Evolutionary conservation across 2,888 invertebrate species (phyloP).

Genomic region (Rutpela maculata): DNA sequence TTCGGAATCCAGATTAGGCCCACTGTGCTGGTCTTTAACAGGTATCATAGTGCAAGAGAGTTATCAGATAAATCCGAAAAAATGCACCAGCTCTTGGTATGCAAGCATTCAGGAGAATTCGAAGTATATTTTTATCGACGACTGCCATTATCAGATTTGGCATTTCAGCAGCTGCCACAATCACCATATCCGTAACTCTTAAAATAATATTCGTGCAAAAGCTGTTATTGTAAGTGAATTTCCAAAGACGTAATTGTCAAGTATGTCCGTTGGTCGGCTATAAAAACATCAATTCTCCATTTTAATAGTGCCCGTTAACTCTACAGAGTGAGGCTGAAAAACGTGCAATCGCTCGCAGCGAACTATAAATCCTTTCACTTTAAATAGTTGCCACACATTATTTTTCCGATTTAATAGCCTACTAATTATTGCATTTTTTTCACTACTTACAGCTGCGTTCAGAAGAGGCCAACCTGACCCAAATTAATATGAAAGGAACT

Average conservation of each 20-base stretch:
- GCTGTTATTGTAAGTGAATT: slow-evolving; percentile 36
- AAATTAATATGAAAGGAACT: slow-evolving; percentile 20
- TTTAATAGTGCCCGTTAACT: slow-evolving; percentile 40
- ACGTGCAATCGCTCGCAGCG: background rate
- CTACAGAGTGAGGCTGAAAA: slow-evolving; percentile 35
- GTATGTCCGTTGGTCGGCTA: slow-evolving; percentile 22
- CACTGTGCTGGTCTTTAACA: too few relatives aligned
- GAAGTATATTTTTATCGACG: background rate
- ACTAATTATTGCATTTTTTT: slow-evolving; percentile 28
- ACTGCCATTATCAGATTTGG: slow-evolving; percentile 17
- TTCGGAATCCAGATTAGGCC: too few relatives aligned
- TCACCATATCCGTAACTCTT: slow-evolving; percentile 14
- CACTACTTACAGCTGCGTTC: background rate
- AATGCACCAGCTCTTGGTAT: too few relatives aligned
- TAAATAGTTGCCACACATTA: slow-evolving; percentile 26
- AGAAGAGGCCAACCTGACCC: slow-evolving; percentile 9
- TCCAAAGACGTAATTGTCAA: slow-evolving; percentile 39
- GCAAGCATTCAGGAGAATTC: too few relatives aligned
- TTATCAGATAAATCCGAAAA: too few relatives aligned
- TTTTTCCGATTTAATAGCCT: slow-evolving; percentile 24
- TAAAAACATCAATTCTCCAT: slow-evolving; percentile 39
- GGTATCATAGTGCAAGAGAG: too few relatives aligned
- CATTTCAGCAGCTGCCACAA: slow-evolving; percentile 27
- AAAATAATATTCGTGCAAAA: slow-evolving; percentile 31
- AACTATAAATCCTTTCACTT: slow-evolving; percentile 31